Conservation (phyloP, 1,140 invertebrate species). For the Delia radicum region DNA sequence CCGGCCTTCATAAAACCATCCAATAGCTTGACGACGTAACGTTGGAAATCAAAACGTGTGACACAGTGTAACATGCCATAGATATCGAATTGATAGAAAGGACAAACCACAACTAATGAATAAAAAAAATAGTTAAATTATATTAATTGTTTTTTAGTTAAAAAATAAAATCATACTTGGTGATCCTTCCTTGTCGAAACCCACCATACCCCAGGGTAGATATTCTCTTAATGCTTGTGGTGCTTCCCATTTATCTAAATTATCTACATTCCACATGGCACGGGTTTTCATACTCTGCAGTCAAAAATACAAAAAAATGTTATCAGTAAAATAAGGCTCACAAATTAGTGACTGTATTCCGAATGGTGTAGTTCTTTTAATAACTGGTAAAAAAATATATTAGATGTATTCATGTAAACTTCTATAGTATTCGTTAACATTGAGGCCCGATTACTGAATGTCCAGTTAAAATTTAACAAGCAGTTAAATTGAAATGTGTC, state of each 20-base stretch:
- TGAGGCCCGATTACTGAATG: too few species aligned
- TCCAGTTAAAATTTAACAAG: too few species aligned
- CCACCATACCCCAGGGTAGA: constrained; percentile 73
- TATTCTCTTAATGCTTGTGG: constrained; percentile 72
- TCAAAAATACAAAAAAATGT: too few species aligned
- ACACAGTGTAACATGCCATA: constrained; percentile 79
- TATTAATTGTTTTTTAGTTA: neutral
- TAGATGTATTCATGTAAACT: too few species aligned
- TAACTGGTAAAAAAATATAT: too few species aligned
- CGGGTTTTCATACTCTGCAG: constrained; percentile 55
- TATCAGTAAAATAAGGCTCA: too few species aligned
- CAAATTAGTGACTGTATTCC: too few species aligned
- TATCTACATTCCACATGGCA: constrained; percentile 70
- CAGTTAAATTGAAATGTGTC: too few species aligned
- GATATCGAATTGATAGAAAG: constrained; percentile 73
- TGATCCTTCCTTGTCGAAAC: constrained; percentile 82
- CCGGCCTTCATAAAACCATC: constrained; percentile 65
- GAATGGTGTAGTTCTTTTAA: too few species aligned
- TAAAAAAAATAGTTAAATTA: neutral
- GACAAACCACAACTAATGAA: constrained; percentile 67
- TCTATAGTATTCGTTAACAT: too few species aligned
- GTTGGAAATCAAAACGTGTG: constrained; percentile 71
- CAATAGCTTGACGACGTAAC: constrained; percentile 64
- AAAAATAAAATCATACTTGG: constrained; percentile 61
- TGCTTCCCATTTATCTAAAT: constrained; percentile 65